Base-by-base conservation (phyloP, 2,888 invertebrate species). In the Phania funesta region DNA sequence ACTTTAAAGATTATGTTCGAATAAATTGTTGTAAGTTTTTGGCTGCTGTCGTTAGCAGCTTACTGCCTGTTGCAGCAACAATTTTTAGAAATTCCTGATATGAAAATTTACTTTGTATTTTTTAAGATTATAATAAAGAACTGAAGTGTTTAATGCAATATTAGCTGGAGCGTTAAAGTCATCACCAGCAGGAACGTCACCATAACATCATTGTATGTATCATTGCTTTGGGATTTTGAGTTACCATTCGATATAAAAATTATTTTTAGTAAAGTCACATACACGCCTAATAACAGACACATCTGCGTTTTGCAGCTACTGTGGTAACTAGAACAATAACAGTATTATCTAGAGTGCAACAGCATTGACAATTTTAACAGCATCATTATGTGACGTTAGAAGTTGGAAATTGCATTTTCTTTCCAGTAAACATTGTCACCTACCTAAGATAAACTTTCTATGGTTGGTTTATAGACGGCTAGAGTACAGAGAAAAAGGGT, bases 1-100 rank as follows among this genome's bases (percentile, higher is more conserved):
- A 68, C 79, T 68, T 80, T 62, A 11, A 68, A 68, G 26, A 65
- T 48, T 52, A 24, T 65, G 58, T 52, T 56, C n/a, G 7, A 29
- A 48, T 50, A 58, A 54, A 56, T 24, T 50, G 22, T 67, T 24
- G 41, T 8, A 18, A 11, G 26, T 50, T 50, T 29, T 67, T 65
- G 50, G 52, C 46, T 38, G n/a, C 38, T 44, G 41, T 11, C 16
- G 38, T 13, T 26, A 26, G 32, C 44, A 46, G 35, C 44, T 22
- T 50, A 38, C 60, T 60, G 41, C 32, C 26, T 13, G 32, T 74
- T 44, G 18, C 13, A 18, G 44, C 22, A 56, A 52, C 8, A 32
- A 20, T 32, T 26, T 50, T 13, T 16, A 54, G n/a, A 54, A 29
- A 2, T 16, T 35, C n/a, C 16, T 32, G n/a, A 7, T 24, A 62